A percentile compares a stretch with the other conserved stretches of the same genome.
Evolutionary conservation across 2,888 invertebrate species (phyloP).

Genomic region (Galerucella calmariensis): DNA sequence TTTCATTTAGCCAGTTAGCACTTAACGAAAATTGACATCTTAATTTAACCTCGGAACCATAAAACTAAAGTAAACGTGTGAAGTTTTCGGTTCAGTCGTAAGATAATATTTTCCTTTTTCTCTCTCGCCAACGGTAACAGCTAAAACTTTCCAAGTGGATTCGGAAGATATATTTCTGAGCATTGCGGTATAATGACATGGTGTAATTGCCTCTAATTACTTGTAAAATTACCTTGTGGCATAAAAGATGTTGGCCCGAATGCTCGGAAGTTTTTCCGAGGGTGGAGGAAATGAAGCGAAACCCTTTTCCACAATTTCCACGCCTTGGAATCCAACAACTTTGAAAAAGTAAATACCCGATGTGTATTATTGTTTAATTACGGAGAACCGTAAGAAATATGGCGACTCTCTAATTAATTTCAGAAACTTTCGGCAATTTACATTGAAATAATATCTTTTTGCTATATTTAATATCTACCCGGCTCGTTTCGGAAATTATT

Average conservation of each 20-base stretch:
- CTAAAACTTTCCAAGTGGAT: conserved; percentile 55
- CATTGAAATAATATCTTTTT: conserved; percentile 55
- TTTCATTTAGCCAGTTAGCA: neutral
- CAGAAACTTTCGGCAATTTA: conserved; percentile 54
- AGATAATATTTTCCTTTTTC: conserved; percentile 61
- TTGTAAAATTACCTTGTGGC: conserved; percentile 68
- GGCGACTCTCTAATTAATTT: conserved; percentile 62
- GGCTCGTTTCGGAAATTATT: conserved; percentile 49
- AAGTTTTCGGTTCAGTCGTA: conserved; percentile 40
- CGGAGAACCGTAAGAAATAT: conserved; percentile 60
- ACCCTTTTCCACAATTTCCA: conserved; percentile 48
- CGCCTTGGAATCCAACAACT: conserved; percentile 42
- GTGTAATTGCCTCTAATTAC: conserved; percentile 68
- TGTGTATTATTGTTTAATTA: conserved; percentile 65
- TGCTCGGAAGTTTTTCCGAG: conserved; percentile 60
- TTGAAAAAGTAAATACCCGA: conserved; percentile 56
- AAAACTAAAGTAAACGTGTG: conserved; percentile 39
- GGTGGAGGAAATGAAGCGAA: conserved; percentile 62
- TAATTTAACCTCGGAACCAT: conserved; percentile 20
- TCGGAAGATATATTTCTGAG: conserved; percentile 63
- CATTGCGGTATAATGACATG: conserved; percentile 65
- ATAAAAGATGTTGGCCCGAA: conserved; percentile 63
- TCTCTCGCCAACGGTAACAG: conserved; percentile 47
- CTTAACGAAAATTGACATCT: conserved; percentile 5
- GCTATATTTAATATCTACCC: conserved; percentile 53